Evolutionary conservation across 35 echinoderm and acorn worm species (phyloP), one percentile per base, ranked within the genome.

Genomic region (Hemicentrotus pulcherrimus): DNA sequence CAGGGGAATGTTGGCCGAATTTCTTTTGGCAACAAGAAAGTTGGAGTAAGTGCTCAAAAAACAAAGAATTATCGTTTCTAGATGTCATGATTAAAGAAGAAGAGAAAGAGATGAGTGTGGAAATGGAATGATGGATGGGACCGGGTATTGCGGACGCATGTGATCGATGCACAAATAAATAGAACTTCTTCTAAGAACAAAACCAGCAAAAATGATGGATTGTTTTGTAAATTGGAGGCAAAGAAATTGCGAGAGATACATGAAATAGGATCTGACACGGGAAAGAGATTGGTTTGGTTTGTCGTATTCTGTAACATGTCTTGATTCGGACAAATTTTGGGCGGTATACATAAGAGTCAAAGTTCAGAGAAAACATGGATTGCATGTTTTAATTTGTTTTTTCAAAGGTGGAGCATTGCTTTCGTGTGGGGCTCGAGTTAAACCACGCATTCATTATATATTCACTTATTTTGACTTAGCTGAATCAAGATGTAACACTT

Each of bases 111-210:
- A 78, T 78, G 6, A n/a, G 65, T 7, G 65, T 8, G 65, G 88
- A 90, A 90, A 13, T 90, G 31, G 88, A 47, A 45, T 90, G 88
- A 90, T 90, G 88, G 88, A 90, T 90, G 32, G 30, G 7, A 7
- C 31, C 12, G 88, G 13, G 88, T 90, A 90, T 90, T 90, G 88
- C 88, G n/a, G 33, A 90, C 88, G 46, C 46, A 32, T 11, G 32
- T 90, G 88, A 90, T 90, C 88, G 88, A 90, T 90, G 88, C 88
- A 90, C 88, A 90, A 90, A 90, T 90, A 90, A 90, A 90, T 90
- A 47, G 88, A 90, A 90, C 88, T 45, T 41, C 35, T 90, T 47
- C 4, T 24, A 35, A 90, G 88, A 90, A 90, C 88, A 47, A 90
- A 90, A 90, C 88, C 32, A 47, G 88, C 32, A 90, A 90, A 90